phyloP scores from a whole-genome alignment of 2,113 vertebrate species.

The Pterocles burchelli region DNA sequence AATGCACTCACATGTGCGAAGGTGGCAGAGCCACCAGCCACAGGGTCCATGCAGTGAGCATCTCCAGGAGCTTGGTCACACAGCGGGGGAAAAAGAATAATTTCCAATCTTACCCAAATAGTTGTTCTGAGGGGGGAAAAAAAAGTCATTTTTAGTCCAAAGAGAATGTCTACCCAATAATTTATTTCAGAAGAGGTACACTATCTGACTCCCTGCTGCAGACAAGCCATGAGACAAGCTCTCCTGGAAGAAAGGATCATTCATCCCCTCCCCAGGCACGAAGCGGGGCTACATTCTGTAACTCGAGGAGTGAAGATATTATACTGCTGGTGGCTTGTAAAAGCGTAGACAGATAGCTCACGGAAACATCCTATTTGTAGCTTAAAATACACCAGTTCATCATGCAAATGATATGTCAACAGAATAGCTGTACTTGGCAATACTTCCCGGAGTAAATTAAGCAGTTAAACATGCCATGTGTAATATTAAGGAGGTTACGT shows the following conservation, averaged over 20 bases:
- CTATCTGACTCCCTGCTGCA: neutral
- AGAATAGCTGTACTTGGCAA: conserved; percentile 53
- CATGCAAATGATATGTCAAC: conserved; percentile 60
- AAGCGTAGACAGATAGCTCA: conserved; percentile 23
- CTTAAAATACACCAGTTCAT: conserved; percentile 49
- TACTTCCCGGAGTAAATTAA: conserved; percentile 21
- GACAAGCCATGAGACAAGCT: neutral
- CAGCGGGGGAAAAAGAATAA: neutral
- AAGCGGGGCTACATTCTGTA: neutral
- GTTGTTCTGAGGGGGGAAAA: neutral
- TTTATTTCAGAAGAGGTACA: neutral
- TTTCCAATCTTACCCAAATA: neutral
- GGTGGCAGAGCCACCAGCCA: neutral
- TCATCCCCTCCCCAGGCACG: neutral
- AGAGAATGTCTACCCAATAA: neutral
- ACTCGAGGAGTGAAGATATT: neutral
- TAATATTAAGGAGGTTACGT: conserved; percentile 55
- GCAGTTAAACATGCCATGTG: conserved; percentile 52
- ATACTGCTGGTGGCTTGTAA: neutral
- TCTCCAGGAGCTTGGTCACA: neutral
- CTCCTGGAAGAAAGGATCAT: neutral
- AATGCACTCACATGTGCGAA: fast-evolving
- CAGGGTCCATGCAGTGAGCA: neutral
- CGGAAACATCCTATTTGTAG: conserved; percentile 1
- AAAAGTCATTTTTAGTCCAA: neutral